phyloP scores from a whole-genome alignment of 2,888 invertebrate species.

The Brachynemurus nebulosus region DNA sequence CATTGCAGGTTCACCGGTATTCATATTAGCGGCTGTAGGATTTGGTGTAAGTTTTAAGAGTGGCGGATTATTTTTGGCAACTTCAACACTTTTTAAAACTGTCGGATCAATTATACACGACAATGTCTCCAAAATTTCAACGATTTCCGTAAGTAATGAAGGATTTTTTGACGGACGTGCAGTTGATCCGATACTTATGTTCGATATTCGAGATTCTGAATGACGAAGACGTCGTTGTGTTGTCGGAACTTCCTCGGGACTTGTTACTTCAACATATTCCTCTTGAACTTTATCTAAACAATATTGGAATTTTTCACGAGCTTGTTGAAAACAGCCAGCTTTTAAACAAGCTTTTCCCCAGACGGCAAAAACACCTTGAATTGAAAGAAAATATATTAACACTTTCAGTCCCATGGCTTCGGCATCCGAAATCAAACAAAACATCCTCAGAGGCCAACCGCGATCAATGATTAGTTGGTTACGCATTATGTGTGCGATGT shows the following conservation, averaged over 20 bases:
- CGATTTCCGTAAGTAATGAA: constrained; percentile 52
- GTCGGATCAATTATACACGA: constrained; percentile 38
- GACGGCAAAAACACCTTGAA: constrained; percentile 62
- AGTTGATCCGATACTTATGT: constrained; percentile 2
- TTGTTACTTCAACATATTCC: constrained; percentile 23
- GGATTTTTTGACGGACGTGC: constrained; percentile 44
- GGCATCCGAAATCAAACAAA: no score
- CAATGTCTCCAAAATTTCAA: constrained; percentile 51
- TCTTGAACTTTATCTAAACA: constrained; percentile 35
- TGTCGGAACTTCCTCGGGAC: background rate
- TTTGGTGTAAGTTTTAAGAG: constrained; percentile 21
- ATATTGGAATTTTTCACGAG: constrained; percentile 57
- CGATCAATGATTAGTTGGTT: no score
- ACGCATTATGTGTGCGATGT: no score
- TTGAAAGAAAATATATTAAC: constrained; percentile 2
- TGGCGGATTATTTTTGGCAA: constrained; percentile 19
- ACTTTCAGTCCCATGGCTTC: no score
- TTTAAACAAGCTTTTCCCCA: constrained; percentile 77
- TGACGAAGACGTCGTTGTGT: constrained; percentile 4
- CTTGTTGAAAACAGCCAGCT: constrained; percentile 63
- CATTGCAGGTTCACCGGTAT: constrained; percentile 33
- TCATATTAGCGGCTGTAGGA: constrained; percentile 23
- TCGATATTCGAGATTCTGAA: constrained; percentile 4
- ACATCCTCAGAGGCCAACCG: no score
- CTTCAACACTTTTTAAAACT: constrained; percentile 34